These are phyloP conservation scores for Eublepharis macularius DNA, from an alignment of 2,113 vertebrate species.

Conservation along the genomic window DNA sequence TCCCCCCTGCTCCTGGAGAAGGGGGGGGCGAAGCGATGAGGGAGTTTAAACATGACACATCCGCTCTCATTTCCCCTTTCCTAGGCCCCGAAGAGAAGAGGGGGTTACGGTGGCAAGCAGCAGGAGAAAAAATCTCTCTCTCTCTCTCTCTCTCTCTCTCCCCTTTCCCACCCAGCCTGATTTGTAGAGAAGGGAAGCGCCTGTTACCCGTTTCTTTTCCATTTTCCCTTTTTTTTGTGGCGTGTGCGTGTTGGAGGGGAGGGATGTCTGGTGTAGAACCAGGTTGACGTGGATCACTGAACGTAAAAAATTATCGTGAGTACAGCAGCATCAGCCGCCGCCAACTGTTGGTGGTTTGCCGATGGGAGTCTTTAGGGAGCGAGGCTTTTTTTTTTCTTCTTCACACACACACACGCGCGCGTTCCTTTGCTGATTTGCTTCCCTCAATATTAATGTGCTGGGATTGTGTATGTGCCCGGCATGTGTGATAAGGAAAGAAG, in stretches of 20 bases:
- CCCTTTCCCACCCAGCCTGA: background rate
- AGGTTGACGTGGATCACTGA: background rate
- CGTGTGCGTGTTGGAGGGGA: no score
- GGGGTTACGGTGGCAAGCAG: background rate
- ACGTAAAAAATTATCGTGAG: background rate
- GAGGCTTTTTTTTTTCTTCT: background rate
- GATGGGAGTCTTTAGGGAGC: background rate
- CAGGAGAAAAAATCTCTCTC: background rate
- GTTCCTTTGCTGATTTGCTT: background rate
- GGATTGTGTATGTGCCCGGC: background rate
- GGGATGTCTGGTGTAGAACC: background rate
- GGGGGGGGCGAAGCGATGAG: background rate
- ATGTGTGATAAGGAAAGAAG: background rate
- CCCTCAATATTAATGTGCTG: background rate
- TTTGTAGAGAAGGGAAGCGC: background rate
- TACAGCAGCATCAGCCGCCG: background rate
- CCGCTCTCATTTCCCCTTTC: constrained; percentile 30
- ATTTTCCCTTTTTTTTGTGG: background rate
- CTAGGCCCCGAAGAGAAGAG: constrained; percentile 14
- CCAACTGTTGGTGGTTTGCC: background rate
- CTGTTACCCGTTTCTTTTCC: background rate
- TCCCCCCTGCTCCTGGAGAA: background rate
- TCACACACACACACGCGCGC: background rate
- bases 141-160: background rate
- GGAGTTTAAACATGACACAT: constrained; percentile 13